Conservation (phyloP, 2,797 vertebrate species). For the Pseudochromis fuscus region DNA sequence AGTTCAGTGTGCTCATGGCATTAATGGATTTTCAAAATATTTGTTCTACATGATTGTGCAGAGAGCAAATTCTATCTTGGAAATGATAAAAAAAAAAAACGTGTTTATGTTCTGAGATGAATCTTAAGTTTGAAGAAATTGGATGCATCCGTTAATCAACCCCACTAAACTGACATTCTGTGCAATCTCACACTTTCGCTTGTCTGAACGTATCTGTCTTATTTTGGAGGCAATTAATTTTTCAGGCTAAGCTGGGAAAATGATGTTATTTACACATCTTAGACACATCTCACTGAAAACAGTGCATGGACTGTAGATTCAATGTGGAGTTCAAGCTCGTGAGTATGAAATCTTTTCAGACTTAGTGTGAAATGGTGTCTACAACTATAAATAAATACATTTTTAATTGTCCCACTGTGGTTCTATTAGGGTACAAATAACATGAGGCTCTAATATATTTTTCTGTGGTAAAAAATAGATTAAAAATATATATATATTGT, state of each 20-base stretch:
- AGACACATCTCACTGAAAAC: constrained; percentile 31
- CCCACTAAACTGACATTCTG: constrained; percentile 33
- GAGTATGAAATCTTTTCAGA: constrained; percentile 23
- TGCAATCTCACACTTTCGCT: constrained; percentile 53
- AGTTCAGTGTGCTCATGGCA: constrained; percentile 64
- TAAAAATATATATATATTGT: too few species aligned
- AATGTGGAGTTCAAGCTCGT: constrained; percentile 39
- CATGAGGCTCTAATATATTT: constrained; percentile 4
- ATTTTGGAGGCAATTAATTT: constrained; percentile 55
- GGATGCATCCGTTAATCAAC: constrained; percentile 51
- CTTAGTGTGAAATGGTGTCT: neutral
- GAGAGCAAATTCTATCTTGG: constrained; percentile 49
- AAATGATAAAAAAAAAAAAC: constrained; percentile 42
- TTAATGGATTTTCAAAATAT: constrained; percentile 75
- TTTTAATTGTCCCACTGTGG: neutral
- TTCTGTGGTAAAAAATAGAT: too few species aligned
- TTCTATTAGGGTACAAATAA: neutral
- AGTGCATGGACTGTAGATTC: constrained; percentile 24
- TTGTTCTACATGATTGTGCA: constrained; percentile 63
- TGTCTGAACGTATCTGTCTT: constrained; percentile 54
- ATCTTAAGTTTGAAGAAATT: constrained; percentile 53
- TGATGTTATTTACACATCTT: constrained; percentile 52
- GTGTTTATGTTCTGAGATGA: constrained; percentile 41
- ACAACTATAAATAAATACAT: neutral
- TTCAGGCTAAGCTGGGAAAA: constrained; percentile 53